Evolutionary conservation across 1,140 invertebrate genomes (phyloP).

Genomic region (Eulimnadia texana): DNA sequence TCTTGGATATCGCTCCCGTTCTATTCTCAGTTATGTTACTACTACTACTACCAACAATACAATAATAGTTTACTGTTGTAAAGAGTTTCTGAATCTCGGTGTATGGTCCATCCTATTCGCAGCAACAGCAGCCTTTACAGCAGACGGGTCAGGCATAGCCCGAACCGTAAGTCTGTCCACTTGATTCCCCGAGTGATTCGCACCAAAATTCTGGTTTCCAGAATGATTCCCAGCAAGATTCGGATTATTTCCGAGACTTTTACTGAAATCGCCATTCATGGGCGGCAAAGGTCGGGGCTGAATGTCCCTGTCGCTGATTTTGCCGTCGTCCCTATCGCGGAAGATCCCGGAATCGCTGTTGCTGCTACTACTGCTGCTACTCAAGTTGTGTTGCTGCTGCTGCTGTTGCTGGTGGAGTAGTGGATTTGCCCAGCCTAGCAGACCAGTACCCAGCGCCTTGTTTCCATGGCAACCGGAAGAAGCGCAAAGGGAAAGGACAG

Average conservation of each 20-base stretch:
- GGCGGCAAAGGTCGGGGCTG: constrained; percentile 9
- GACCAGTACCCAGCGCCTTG: constrained; percentile 2
- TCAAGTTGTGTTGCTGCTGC: constrained; percentile 25
- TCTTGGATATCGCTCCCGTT: too few species aligned
- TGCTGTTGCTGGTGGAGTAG: constrained; percentile 12
- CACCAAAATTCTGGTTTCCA: too few species aligned
- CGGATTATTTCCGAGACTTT: too few species aligned
- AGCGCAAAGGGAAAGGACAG: constrained; percentile 8
- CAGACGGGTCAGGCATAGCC: constrained; percentile 33
- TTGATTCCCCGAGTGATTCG: constrained; percentile 23
- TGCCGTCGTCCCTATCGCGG: constrained; percentile 35
- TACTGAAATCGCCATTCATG: background rate
- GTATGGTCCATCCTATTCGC: constrained; percentile 11
- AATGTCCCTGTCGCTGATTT: constrained; percentile 10
- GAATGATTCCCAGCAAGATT: too few species aligned
- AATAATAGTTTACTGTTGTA: constrained; percentile 7
- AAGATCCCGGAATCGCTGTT: constrained; percentile 92
- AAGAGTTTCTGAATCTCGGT: constrained; percentile 14
- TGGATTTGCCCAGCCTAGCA: constrained; percentile 11
- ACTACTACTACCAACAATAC: background rate
- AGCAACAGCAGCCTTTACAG: constrained; percentile 7
- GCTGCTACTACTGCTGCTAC: constrained; percentile 66
- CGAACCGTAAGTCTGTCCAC: constrained; percentile 33
- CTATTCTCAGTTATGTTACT: background rate
- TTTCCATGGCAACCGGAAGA: constrained; percentile 10